A percentile compares a stretch with the other conserved stretches of the same genome.
Conservation (phyloP, 2,797 vertebrate genomes). For the Lacerta viridis region DNA sequence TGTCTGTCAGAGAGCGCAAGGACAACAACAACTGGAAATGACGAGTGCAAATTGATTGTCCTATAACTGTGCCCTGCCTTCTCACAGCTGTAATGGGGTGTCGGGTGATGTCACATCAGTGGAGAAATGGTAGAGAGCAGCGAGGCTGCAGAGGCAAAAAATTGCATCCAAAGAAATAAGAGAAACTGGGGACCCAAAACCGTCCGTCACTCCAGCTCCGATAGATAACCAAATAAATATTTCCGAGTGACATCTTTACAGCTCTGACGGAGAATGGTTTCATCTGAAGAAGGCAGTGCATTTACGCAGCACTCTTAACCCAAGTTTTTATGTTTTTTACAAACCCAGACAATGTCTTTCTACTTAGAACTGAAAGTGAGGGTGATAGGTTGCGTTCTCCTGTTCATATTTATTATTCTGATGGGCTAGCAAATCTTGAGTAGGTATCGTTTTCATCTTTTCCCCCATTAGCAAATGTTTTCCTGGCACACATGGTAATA, state of each 20-base stretch:
- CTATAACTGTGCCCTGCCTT: neutral
- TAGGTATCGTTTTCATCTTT: neutral
- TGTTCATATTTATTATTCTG: slow-evolving; percentile 21
- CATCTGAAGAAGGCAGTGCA: neutral
- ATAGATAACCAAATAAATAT: slow-evolving; percentile 50
- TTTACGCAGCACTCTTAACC: slow-evolving; percentile 22
- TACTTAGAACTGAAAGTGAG: slow-evolving; percentile 31
- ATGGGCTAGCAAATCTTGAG: slow-evolving; percentile 9
- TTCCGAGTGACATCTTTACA: slow-evolving; percentile 25
- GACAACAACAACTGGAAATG: neutral
- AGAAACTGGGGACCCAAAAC: slow-evolving; percentile 24
- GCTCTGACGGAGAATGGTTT: slow-evolving; percentile 42
- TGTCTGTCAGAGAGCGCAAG: neutral
- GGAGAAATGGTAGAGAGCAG: neutral
- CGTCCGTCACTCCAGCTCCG: slow-evolving; percentile 36
- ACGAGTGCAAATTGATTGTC: neutral
- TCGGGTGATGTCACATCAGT: slow-evolving; percentile 26
- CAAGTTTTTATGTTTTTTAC: slow-evolving; percentile 25
- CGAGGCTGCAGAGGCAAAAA: too few relatives aligned
- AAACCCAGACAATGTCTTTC: slow-evolving; percentile 58
- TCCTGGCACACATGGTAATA: slow-evolving; percentile 31
- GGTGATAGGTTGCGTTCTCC: slow-evolving; percentile 3
- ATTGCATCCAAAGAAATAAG: slow-evolving; percentile 22
- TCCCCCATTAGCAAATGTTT: slow-evolving; percentile 51
- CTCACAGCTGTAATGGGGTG: slow-evolving; percentile 15